phyloP scores from a whole-genome alignment of 1,140 invertebrate species.

The Drosophila mayri region DNA sequence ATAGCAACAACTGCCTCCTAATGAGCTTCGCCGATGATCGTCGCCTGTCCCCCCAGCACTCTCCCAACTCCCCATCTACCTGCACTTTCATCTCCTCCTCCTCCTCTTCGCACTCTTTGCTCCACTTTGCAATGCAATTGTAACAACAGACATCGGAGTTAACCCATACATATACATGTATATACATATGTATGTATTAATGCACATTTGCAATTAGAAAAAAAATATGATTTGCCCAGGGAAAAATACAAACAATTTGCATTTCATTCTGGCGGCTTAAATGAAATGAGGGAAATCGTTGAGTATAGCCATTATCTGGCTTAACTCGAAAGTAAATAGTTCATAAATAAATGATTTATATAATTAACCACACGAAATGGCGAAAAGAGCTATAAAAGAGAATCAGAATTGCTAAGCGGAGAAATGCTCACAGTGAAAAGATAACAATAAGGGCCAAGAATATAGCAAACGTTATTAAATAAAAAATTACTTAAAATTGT shows the following conservation, averaged over 20 bases:
- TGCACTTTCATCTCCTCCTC: background rate
- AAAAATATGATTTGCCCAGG: slow-evolving; percentile 1
- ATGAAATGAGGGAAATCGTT: slow-evolving; percentile 19
- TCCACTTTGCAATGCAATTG: slow-evolving; percentile 1
- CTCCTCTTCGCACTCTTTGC: background rate
- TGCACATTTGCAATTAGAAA: slow-evolving; percentile 32
- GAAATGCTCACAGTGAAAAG: slow-evolving; percentile 2
- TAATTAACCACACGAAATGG: slow-evolving; percentile 60
- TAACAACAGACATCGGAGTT: slow-evolving; percentile 28
- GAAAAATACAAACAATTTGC: slow-evolving; percentile 38
- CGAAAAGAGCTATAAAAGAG: slow-evolving; percentile 2
- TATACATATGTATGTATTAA: background rate
- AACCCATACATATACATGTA: background rate
- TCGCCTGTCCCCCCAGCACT: slow-evolving; percentile 17
- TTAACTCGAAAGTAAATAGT: slow-evolving; percentile 70
- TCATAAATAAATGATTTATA: slow-evolving; percentile 70
- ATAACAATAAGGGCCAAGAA: background rate
- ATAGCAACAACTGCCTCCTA: slow-evolving; percentile 40
- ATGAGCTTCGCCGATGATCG: slow-evolving; percentile 31
- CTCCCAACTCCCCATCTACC: slow-evolving; percentile 1
- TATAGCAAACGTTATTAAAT: background rate
- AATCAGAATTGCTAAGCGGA: background rate
- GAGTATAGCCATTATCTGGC: slow-evolving; percentile 36
- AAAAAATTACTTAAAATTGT: background rate
- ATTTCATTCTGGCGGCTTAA: slow-evolving; percentile 21